These are phyloP conservation scores for Trichogramma dendrolimi DNA, from an alignment of 2,888 invertebrate genomes.

Conservation along the genomic window DNA sequence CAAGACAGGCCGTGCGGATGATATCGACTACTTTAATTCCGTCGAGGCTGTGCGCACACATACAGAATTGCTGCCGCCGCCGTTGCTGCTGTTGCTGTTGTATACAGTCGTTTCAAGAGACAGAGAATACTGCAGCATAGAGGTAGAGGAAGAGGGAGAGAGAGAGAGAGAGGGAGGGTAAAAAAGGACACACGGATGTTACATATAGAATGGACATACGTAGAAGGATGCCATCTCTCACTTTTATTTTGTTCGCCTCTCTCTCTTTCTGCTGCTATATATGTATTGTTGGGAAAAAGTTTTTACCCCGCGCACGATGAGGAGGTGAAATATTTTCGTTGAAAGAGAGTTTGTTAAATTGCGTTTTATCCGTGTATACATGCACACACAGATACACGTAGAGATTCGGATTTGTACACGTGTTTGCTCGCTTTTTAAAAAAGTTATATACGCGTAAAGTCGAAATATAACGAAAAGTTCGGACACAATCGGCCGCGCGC, in stretches of 20 bases:
- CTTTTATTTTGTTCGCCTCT: neutral
- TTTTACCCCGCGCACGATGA: no score
- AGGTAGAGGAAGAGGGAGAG: conserved; percentile 1
- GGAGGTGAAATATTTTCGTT: no score
- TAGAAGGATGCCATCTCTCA: conserved; percentile 12
- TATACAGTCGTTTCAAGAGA: neutral
- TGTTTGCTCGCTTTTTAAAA: no score
- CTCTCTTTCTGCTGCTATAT: neutral
- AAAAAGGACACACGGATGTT: conserved; percentile 9
- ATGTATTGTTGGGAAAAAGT: neutral
- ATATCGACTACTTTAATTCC: conserved; percentile 48
- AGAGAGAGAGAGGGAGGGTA: conserved; percentile 15
- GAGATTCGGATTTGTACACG: no score
- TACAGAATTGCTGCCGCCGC: conserved; percentile 27
- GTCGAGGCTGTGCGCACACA: conserved; percentile 34
- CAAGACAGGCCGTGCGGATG: conserved; percentile 46
- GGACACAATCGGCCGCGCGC: no score
- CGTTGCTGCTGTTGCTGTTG: conserved; percentile 12
- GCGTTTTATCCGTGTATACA: no score
- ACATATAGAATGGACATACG: conserved; percentile 10
- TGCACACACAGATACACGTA: no score
- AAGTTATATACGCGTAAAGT: no score
- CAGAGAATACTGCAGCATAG: conserved; percentile 8
- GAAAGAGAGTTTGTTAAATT: no score
- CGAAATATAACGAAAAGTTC: no score